phyloP scores from a whole-genome alignment of 2,888 invertebrate genomes.

The Drosophila ustulata region DNA sequence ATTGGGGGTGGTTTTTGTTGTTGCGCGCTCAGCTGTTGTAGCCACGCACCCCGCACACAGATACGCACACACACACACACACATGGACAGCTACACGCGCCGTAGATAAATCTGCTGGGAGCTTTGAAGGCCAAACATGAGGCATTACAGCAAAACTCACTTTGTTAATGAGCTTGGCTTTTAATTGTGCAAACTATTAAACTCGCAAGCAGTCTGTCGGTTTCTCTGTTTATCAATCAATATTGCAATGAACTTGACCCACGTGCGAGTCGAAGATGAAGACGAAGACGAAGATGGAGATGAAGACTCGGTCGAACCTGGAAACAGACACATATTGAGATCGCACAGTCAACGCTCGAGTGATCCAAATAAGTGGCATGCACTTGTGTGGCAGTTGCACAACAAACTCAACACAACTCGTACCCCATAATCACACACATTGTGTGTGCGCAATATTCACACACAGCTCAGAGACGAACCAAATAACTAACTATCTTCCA shows the following conservation, averaged over 20 bases:
- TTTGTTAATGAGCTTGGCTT: constrained; percentile 8
- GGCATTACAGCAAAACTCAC: constrained; percentile 24
- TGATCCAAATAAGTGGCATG: constrained; percentile 53
- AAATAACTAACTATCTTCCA: constrained; percentile 23
- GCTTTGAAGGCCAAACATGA: constrained; percentile 52
- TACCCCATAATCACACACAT: constrained; percentile 18
- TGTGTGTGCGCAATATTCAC: constrained; percentile 35
- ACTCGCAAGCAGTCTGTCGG: background rate
- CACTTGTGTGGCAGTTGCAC: constrained; percentile 49
- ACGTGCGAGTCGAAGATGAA: constrained; percentile 8
- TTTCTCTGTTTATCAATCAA: constrained; percentile 27
- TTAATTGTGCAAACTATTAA: constrained; percentile 10
- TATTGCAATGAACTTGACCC: constrained; percentile 61
- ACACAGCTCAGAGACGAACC: constrained; percentile 10
- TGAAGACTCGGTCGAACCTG: background rate
- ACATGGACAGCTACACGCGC: background rate
- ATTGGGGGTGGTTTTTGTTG: constrained; percentile 55
- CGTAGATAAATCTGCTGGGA: constrained; percentile 9
- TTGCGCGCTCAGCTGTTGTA: constrained; percentile 54
- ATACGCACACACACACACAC: constrained; percentile 6
- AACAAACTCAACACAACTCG: constrained; percentile 20
- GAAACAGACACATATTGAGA: constrained; percentile 10
- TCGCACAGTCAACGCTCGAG: constrained; percentile 27
- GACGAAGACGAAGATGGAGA: background rate
- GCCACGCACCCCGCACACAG: constrained; percentile 5